phyloP scores from a whole-genome alignment of 2,113 vertebrate species.

The Pelecanoides urinatrix region DNA sequence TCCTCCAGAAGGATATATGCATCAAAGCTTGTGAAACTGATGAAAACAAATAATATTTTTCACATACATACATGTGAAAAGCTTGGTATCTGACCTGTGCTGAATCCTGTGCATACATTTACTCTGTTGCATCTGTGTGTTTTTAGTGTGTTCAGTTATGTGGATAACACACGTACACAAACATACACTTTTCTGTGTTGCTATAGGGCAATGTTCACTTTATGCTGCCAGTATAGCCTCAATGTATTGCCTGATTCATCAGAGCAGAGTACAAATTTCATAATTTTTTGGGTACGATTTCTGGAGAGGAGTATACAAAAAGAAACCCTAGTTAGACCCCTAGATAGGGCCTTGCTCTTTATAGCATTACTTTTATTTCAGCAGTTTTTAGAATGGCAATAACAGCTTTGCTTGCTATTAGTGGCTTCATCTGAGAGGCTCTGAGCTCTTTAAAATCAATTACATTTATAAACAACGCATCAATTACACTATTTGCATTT shows the following conservation, averaged over 20 bases:
- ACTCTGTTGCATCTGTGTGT: neutral
- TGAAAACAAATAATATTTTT: neutral
- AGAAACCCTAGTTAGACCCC: neutral
- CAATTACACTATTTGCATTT: neutral
- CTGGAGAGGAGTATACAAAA: neutral
- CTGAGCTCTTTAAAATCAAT: neutral
- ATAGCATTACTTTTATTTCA: neutral
- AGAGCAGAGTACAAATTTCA: neutral
- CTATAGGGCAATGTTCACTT: neutral
- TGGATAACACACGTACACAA: neutral
- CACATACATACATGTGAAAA: neutral
- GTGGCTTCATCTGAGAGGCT: neutral
- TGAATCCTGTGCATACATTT: neutral
- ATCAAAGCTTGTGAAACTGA: neutral
- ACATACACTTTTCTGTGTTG: neutral
- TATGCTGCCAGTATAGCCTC: neutral
- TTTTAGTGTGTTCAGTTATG: neutral
- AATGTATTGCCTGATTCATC: neutral
- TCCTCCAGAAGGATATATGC: neutral
- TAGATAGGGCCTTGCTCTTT: neutral
- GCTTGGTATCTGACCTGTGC: neutral
- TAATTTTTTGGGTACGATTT: neutral
- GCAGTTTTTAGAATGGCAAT: neutral
- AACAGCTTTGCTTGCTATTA: neutral
- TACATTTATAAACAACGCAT: neutral